Evolutionary conservation across 1,140 invertebrate species (phyloP), one percentile per base, ranked within the genome.

Genomic region (Chrysoperla carnea): DNA sequence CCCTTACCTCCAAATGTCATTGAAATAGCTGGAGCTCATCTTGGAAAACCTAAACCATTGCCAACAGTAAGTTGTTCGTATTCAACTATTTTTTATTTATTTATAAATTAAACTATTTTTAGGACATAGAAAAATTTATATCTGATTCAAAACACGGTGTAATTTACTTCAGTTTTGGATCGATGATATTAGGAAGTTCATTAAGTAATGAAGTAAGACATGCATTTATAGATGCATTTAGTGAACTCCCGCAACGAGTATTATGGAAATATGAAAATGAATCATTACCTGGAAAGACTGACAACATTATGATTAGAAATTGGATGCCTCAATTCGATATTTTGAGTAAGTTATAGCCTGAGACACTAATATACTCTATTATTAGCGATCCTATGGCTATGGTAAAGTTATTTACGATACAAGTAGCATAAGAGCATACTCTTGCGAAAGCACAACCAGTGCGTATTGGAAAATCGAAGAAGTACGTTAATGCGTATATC

Each of bases 221-320:
- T 4, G 6, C 42, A 17, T 51, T 62, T 40, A 9, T 45, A 6
- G 37, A 52, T 6, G 46, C 50, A 0, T 57, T 62, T 29, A 14
- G 44, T 5, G 49, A 44, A 41, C 52, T 76, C 1, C 67, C 69
- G 54, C 66, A 74, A 56, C 64, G 60, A 53, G 66, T 75, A 44
- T 46, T 78, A 13, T 76, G 73, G 73, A 76, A 75, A 58, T 68
- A 73, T 46, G 58, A 63, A 37, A 60, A 59, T 35, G 57, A 58
- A 33, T 3, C 17, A 23, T 29, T 40, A 6, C 29, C 14, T 14
- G 45, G 55, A 8, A 31, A 67, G 45, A 63, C 70, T 8, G 13
- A 51, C 11, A 76, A 76, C 54, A 63, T 78, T 13, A 67, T 66
- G 55, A 63, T 72, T 14, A 49, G 65, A 23, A 39, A 46, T 33